Conservation (phyloP, 2,888 invertebrate genomes). For the Ochlodes sylvanus region DNA sequence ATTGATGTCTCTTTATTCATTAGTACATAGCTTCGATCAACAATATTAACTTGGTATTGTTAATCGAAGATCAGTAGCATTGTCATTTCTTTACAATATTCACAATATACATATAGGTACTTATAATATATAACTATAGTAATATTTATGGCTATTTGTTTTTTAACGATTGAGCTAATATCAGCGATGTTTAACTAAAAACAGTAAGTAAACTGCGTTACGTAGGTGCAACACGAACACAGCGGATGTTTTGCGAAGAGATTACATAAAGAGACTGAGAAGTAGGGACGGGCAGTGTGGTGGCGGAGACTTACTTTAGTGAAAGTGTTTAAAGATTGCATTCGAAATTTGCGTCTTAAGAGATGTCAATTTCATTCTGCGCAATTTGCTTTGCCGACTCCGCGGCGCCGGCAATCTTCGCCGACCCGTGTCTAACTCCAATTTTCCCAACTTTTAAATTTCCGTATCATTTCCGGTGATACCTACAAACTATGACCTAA, state of each 20-base stretch:
- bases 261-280: conserved; percentile 32
- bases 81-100: too few species aligned
- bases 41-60: too few species aligned
- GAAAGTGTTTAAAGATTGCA: conserved; percentile 71
- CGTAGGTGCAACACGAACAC: conserved; percentile 6
- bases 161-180: too few species aligned
- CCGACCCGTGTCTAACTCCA: conserved; percentile 38
- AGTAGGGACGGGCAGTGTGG: conserved; percentile 7
- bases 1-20: not conserved
- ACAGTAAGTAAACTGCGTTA: not conserved
- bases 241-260: conserved; percentile 13
- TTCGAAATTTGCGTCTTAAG: conserved; percentile 64
- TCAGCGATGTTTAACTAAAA: not conserved
- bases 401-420: conserved; percentile 31
- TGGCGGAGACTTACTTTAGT: conserved; percentile 49
- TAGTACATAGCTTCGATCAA: too few species aligned
- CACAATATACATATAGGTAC: not conserved
- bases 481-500: conserved; percentile 29
- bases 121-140: too few species aligned
- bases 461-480: conserved; percentile 34
- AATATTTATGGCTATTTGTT: too few species aligned
- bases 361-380: conserved; percentile 58
- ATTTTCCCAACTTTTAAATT: conserved; percentile 39
- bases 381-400: conserved; percentile 49
- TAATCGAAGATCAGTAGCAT: too few species aligned